Conservation (phyloP, 2,888 invertebrate genomes). For the Cataglyphis altisquamis region DNA sequence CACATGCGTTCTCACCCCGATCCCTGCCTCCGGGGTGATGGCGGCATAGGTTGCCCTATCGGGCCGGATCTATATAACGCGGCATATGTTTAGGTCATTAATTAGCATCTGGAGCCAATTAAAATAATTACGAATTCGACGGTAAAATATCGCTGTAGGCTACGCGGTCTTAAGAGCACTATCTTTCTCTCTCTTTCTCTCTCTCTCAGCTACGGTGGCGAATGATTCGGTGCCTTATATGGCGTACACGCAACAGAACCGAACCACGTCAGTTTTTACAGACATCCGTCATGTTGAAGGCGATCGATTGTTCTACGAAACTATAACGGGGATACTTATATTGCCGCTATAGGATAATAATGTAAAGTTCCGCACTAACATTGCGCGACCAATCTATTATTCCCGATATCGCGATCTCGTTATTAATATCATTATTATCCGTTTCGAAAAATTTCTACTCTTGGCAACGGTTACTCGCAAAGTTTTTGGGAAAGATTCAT, state of each 20-base stretch:
- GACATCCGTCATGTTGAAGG: conserved; percentile 65
- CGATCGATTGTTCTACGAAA: conserved; percentile 69
- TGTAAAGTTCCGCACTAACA: conserved; percentile 45
- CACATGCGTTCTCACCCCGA: conserved; percentile 80
- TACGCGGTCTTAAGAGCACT: conserved; percentile 59
- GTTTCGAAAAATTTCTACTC: conserved; percentile 7
- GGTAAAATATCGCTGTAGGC: conserved; percentile 77
- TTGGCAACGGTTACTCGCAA: neutral
- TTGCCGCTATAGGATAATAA: conserved; percentile 45
- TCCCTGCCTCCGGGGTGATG: conserved; percentile 55
- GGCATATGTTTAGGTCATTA: conserved; percentile 84
- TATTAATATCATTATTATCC: conserved; percentile 49
- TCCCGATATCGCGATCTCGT: conserved; percentile 51
- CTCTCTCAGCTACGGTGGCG: conserved; percentile 26
- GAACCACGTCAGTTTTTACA: conserved; percentile 72
- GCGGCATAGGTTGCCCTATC: conserved; percentile 74
- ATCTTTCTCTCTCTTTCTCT: neutral
- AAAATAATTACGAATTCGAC: conserved; percentile 83
- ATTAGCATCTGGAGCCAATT: conserved; percentile 85
- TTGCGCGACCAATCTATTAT: conserved; percentile 60
- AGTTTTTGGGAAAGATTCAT: neutral
- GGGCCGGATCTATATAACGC: conserved; percentile 78
- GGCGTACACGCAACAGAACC: conserved; percentile 53
- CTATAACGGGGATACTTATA: conserved; percentile 54
- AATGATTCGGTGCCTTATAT: conserved; percentile 44